These are phyloP conservation scores for Chloroclystis v-ata DNA, from an alignment of 2,888 invertebrate species.

Conservation along the genomic window DNA sequence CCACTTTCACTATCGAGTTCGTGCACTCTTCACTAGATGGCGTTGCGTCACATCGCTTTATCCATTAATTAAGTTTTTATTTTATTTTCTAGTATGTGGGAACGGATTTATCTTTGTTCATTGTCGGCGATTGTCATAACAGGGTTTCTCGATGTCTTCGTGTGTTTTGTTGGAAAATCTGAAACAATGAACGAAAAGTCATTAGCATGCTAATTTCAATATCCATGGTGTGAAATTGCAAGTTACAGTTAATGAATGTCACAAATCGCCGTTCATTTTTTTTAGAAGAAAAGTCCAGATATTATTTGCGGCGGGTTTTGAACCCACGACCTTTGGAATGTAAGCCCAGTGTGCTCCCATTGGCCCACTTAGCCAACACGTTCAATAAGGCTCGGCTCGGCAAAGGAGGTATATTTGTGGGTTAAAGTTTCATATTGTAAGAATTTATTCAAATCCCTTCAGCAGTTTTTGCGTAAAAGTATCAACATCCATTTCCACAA, in stretches of 20 bases:
- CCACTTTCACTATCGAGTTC: slow-evolving; percentile 53
- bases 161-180: slow-evolving; percentile 52
- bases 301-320: too few species aligned
- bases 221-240: slow-evolving; percentile 6
- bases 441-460: too few species aligned
- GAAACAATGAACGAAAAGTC: slow-evolving; percentile 49
- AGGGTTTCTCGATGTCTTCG: slow-evolving; percentile 39
- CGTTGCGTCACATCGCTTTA: slow-evolving; percentile 61
- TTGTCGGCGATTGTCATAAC: slow-evolving; percentile 47
- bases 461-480: too few species aligned
- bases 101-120: slow-evolving; percentile 41
- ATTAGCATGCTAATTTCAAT: slow-evolving; percentile 10
- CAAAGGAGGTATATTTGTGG: too few species aligned
- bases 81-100: slow-evolving; percentile 54
- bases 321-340: too few species aligned
- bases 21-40: slow-evolving; percentile 50
- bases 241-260: not conserved
- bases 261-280: not conserved
- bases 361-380: too few species aligned
- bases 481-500: too few species aligned
- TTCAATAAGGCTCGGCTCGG: too few species aligned
- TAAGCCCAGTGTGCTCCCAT: too few species aligned
- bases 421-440: too few species aligned
- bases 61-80: slow-evolving; percentile 41
- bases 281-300: too few species aligned